Evolutionary conservation across 2,888 invertebrate genomes (phyloP).

Genomic region (Cerastoderma edule): DNA sequence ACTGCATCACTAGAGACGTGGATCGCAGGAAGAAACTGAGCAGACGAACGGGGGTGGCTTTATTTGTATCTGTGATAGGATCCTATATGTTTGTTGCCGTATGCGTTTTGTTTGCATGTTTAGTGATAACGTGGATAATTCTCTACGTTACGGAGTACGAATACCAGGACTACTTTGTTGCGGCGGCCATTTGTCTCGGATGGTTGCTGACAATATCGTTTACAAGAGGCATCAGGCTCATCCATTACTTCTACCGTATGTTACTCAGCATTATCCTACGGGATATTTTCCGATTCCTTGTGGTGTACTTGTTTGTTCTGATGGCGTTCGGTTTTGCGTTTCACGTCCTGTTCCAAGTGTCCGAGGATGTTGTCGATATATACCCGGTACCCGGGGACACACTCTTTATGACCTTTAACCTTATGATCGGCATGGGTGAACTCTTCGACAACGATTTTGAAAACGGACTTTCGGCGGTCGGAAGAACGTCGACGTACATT

Average conservation of each 20-base stretch:
- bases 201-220: conserved; percentile 81
- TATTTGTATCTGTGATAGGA: conserved; percentile 31
- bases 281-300: conserved; percentile 79
- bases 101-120: conserved; percentile 62
- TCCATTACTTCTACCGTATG: conserved; percentile 82
- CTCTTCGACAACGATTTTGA: conserved; percentile 73
- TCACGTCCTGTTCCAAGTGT: conserved; percentile 77
- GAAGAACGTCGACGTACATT: conserved; percentile 62
- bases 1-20: conserved; percentile 37
- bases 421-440: conserved; percentile 81
- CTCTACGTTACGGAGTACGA: conserved; percentile 59
- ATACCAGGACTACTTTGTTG: conserved; percentile 77
- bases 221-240: conserved; percentile 79
- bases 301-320: conserved; percentile 80
- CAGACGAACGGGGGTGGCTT: conserved; percentile 33
- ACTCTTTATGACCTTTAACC: conserved; percentile 79
- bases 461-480: conserved; percentile 59
- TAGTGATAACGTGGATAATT: conserved; percentile 76
- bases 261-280: conserved; percentile 79
- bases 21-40: conserved; percentile 41
- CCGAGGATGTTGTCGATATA: conserved; percentile 53
- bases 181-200: conserved; percentile 77
- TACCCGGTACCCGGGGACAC: conserved; percentile 73
- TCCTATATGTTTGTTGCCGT: conserved; percentile 52
- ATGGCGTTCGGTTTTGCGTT: conserved; percentile 81